Conservation (phyloP, 2,888 invertebrate genomes). For the Andrena fulva region DNA sequence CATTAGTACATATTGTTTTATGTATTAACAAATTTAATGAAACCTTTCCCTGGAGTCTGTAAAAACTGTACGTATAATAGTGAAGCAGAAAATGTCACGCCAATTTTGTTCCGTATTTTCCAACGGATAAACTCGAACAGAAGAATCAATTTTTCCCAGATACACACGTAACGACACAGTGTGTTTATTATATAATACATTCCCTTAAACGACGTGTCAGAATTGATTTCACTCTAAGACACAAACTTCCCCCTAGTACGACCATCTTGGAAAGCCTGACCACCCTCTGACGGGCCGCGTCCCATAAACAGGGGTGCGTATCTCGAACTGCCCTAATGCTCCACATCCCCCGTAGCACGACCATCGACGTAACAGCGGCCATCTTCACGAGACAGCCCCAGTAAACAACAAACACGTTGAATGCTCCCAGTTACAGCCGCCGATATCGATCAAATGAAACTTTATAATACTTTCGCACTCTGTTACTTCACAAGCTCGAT, state of each 20-base stretch:
- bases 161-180: not conserved
- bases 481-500: not conserved
- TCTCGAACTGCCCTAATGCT: conserved; percentile 52
- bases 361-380: conserved; percentile 42
- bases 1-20: too few species aligned
- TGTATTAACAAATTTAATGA: too few species aligned
- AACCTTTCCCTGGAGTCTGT: too few species aligned
- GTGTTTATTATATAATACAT: not conserved
- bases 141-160: not conserved
- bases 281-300: conserved; percentile 15
- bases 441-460: not conserved
- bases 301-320: conserved; percentile 35
- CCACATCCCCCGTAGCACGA: conserved; percentile 55
- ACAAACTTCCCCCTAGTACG: conserved; percentile 11
- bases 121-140: not conserved
- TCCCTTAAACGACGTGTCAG: not conserved
- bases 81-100: too few species aligned
- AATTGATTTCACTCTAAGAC: conserved; percentile 23
- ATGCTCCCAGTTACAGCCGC: not conserved
- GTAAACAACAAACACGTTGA: conserved; percentile 8
- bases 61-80: too few species aligned
- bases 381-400: conserved; percentile 56
- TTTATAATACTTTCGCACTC: not conserved
- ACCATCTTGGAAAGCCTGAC: conserved; percentile 52
- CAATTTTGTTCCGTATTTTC: not conserved